Base-by-base conservation (phyloP, 2,888 invertebrate species). In the Acanthosepion lycidas region DNA sequence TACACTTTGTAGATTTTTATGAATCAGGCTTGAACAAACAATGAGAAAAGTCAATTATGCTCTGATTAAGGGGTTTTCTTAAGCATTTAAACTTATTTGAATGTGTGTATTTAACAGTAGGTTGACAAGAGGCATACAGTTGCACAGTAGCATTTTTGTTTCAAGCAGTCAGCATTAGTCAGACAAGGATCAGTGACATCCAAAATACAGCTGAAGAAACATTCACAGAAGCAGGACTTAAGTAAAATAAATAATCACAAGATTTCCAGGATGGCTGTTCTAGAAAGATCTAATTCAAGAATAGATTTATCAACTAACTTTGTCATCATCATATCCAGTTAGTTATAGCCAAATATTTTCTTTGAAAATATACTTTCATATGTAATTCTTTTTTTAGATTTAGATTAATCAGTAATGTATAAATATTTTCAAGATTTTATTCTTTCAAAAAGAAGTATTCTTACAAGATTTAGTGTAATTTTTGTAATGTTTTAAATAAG, bases 71-170 rank as follows among this genome's bases (percentile, higher is more conserved):
- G 78, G 78, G 9, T 78, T 78, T 78, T 78, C 78, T n/a, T 33
- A 6, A 78, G 78, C n/a, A n/a, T 78, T n/a, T 33, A 78, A n/a
- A 78, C n/a, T 12, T 33, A 78, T 78, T 15, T 78, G 33, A n/a
- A 78, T 78, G 33, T 78, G 18, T 78, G 33, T 78, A 78, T 78
- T 9, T 12, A n/a, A 78, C 78, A 78, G 78, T n/a, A 18, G 33
- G 78, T 78, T 33, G 78, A 78, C 78, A 78, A 78, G 78, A 78
- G 33, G 12, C 78, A 1, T n/a, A 78, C 78, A 78, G 78, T 33
- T 78, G 78, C 78, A 78, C 78, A 78, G 78, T n/a, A 78, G 78
- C 78, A n/a, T n/a, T 78, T 78, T 78, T n/a, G n/a, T 78, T 78
- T n/a, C n/a, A 78, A n/a, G 78, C 78, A 78, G 78, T 78, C 78